Conservation (phyloP, 2,888 invertebrate genomes). For the Neria commutata region DNA sequence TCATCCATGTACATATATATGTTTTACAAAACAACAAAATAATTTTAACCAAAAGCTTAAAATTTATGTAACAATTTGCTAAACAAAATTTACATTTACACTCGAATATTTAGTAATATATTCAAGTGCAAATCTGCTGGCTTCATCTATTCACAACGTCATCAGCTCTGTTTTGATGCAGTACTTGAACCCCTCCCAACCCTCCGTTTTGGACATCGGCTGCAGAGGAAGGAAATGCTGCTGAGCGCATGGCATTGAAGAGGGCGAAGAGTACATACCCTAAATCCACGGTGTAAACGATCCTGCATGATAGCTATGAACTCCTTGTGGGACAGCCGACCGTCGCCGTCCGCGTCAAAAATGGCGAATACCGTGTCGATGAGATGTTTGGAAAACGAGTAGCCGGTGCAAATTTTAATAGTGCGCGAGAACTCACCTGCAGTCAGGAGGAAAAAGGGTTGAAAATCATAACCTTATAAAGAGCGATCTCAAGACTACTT, state of each 20-base stretch:
- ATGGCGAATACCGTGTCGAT: slow-evolving; percentile 96
- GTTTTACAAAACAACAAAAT: too few species aligned
- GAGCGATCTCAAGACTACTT: slow-evolving; percentile 66
- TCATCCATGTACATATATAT: too few species aligned
- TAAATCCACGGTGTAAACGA: slow-evolving; percentile 91
- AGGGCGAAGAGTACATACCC: slow-evolving; percentile 69
- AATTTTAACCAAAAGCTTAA: too few species aligned
- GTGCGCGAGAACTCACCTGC: slow-evolving; percentile 97
- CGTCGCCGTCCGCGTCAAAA: slow-evolving; percentile 97
- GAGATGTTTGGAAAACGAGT: slow-evolving; percentile 81
- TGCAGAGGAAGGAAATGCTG: slow-evolving; percentile 63
- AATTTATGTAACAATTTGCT: too few species aligned
- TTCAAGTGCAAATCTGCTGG: too few species aligned
- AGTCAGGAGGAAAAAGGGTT: too few species aligned
- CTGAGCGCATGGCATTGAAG: slow-evolving; percentile 58
- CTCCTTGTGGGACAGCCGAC: slow-evolving; percentile 92
- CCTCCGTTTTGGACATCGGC: slow-evolving; percentile 87
- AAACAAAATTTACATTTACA: too few species aligned
- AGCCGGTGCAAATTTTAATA: slow-evolving; percentile 93
- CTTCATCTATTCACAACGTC: too few species aligned
- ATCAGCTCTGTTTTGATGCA: slow-evolving; percentile 90
- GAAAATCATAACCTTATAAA: background rate
- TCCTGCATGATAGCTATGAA: slow-evolving; percentile 99
- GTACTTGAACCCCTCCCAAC: slow-evolving; percentile 90
- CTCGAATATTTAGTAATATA: too few species aligned